phyloP scores from a whole-genome alignment of 2,113 vertebrate species.

The Vombatus ursinus region DNA sequence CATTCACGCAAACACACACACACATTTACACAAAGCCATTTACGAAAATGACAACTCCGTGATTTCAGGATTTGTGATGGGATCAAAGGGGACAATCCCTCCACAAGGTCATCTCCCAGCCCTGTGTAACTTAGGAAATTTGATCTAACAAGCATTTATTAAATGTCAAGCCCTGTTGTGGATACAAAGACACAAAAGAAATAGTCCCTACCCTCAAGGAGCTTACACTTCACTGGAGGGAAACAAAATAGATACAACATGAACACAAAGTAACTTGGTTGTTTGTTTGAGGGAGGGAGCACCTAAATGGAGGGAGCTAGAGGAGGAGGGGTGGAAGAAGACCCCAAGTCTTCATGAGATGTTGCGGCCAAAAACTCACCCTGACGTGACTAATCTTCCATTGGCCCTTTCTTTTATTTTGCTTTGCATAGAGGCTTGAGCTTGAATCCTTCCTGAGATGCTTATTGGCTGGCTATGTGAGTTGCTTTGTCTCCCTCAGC shows the following conservation, averaged over 20 bases:
- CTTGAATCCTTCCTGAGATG: neutral
- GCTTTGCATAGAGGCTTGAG: neutral
- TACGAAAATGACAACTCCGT: neutral
- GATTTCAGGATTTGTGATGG: neutral
- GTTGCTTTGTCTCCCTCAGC: neutral
- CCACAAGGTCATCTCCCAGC: neutral
- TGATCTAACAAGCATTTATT: neutral
- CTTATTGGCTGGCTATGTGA: neutral
- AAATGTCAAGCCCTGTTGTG: neutral
- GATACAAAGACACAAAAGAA: neutral
- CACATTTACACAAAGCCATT: neutral
- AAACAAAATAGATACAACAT: neutral
- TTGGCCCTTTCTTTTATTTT: neutral
- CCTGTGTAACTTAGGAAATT: neutral
- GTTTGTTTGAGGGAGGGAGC: neutral
- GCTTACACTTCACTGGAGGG: neutral
- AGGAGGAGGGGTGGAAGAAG: neutral
- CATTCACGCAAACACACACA: fast-evolving
- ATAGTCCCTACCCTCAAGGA: neutral
- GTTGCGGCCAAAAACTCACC: neutral
- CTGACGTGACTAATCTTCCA: neutral
- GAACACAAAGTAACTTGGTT: neutral
- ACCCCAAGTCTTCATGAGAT: neutral
- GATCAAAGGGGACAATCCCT: neutral
- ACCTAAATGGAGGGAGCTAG: neutral